A percentile compares a stretch with the other conserved stretches of the same genome.
Conservation (phyloP, 2,113 vertebrate species). For the Neodontobutis hainanensis region DNA sequence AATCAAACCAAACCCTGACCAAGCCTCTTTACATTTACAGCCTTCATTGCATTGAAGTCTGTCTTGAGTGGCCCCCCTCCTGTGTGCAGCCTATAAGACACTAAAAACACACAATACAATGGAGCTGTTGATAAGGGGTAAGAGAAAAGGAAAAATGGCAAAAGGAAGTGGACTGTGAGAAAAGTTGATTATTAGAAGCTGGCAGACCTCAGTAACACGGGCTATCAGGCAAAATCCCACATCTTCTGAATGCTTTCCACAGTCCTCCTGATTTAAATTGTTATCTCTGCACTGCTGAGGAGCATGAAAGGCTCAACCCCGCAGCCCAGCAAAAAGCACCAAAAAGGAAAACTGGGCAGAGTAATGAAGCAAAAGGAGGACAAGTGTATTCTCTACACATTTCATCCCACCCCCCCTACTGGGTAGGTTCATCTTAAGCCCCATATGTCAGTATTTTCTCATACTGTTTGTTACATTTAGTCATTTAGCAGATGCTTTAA, state of each 20-base stretch:
- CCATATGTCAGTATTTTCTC: too few relatives aligned
- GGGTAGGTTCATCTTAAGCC: too few relatives aligned
- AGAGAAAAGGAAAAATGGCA: not conserved
- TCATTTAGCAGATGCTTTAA: too few relatives aligned
- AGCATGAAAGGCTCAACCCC: constrained; percentile 44
- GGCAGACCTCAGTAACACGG: constrained; percentile 22
- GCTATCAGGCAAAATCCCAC: constrained; percentile 47
- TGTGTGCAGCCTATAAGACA: constrained; percentile 15
- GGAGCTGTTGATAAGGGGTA: constrained; percentile 8
- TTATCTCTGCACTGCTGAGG: constrained; percentile 48
- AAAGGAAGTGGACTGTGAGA: constrained; percentile 25
- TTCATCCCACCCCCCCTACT: too few relatives aligned
- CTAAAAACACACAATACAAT: constrained; percentile 9
- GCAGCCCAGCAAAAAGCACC: constrained; percentile 35
- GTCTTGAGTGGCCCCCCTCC: not conserved
- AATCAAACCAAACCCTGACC: not conserved
- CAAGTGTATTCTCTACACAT: too few relatives aligned
- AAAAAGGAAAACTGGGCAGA: constrained; percentile 33
- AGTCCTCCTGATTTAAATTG: constrained; percentile 52
- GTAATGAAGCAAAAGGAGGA: too few relatives aligned
- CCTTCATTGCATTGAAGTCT: not conserved
- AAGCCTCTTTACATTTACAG: not conserved
- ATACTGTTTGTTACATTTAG: too few relatives aligned
- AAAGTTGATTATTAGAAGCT: constrained; percentile 57
- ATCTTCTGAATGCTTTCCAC: constrained; percentile 29